phyloP scores from a whole-genome alignment of 1,140 invertebrate genomes.

The Chironomus tepperi region DNA sequence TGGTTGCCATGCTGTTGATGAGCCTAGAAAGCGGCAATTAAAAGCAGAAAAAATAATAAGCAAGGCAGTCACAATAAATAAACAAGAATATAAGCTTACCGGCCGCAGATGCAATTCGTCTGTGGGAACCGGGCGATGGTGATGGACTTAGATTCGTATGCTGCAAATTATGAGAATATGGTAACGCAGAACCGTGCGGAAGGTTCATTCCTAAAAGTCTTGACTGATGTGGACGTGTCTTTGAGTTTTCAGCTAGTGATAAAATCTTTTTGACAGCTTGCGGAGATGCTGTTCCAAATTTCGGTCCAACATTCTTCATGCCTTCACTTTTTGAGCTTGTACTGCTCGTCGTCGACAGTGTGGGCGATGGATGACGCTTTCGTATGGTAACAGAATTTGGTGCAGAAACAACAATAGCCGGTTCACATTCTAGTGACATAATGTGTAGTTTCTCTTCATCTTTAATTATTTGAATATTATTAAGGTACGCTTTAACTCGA shows the following conservation, averaged over 20 bases:
- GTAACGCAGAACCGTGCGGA: conserved; percentile 42
- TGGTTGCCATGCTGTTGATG: conserved; percentile 2
- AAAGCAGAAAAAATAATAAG: background rate
- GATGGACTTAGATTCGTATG: conserved; percentile 27
- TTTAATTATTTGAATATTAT: conserved; percentile 74
- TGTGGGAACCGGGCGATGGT: conserved; percentile 54
- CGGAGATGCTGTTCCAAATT: conserved; percentile 85
- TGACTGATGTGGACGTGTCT: conserved; percentile 78
- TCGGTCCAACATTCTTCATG: conserved; percentile 47
- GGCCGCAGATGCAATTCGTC: conserved; percentile 52
- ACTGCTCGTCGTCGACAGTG: conserved; percentile 79
- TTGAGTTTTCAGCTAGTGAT: conserved; percentile 75
- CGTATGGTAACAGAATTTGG: conserved; percentile 43
- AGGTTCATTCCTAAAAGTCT: conserved; percentile 46
- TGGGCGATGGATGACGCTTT: conserved; percentile 75
- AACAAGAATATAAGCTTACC: conserved; percentile 32
- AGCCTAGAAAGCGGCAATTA: background rate
- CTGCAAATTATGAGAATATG: conserved; percentile 27
- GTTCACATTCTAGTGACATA: conserved; percentile 85
- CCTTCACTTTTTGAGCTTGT: conserved; percentile 81
- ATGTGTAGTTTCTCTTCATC: conserved; percentile 85
- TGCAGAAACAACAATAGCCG: conserved; percentile 42
- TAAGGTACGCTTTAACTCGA: conserved; percentile 89
- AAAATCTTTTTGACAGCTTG: conserved; percentile 91
- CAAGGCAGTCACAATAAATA: conserved; percentile 28